Evolutionary conservation across 2,113 vertebrate genomes (phyloP).

Genomic region (Telmatochromis sp.): DNA sequence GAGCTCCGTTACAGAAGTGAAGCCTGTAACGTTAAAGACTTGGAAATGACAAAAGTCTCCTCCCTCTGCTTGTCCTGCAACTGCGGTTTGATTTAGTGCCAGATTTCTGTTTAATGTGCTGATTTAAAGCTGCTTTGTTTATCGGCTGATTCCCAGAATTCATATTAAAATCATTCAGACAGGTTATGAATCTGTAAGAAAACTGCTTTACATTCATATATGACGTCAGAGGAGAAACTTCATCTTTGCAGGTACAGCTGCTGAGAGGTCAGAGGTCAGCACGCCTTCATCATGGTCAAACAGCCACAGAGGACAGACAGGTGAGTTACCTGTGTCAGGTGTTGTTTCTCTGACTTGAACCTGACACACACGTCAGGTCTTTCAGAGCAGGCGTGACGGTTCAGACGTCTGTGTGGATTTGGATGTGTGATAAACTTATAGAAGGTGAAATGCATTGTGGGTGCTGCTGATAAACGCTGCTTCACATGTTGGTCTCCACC

Average conservation of each 20-base stretch:
- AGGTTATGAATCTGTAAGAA: not conserved
- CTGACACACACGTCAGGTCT: not conserved
- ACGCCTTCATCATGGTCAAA: slow-evolving; percentile 14
- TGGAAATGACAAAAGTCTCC: not conserved
- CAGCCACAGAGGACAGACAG: slow-evolving; percentile 10
- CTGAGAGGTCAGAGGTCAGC: not conserved
- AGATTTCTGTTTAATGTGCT: not conserved
- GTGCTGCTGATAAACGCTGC: not conserved
- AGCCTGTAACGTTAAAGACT: not conserved
- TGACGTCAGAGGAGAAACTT: not conserved
- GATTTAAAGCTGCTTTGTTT: not conserved
- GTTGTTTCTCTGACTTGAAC: not conserved
- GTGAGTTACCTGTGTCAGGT: not conserved
- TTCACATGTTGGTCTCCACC: not conserved
- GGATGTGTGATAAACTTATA: not conserved
- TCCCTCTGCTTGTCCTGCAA: not conserved
- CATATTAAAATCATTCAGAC: not conserved
- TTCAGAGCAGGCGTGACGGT: not conserved
- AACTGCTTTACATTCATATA: not conserved
- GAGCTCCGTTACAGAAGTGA: not conserved
- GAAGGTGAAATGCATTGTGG: not conserved
- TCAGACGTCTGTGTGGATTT: not conserved
- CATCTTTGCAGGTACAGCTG: not conserved
- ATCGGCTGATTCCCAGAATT: not conserved
- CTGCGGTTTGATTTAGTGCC: not conserved